phyloP scores from a whole-genome alignment of 2,113 vertebrate species.

The Sprattus sprattus region DNA sequence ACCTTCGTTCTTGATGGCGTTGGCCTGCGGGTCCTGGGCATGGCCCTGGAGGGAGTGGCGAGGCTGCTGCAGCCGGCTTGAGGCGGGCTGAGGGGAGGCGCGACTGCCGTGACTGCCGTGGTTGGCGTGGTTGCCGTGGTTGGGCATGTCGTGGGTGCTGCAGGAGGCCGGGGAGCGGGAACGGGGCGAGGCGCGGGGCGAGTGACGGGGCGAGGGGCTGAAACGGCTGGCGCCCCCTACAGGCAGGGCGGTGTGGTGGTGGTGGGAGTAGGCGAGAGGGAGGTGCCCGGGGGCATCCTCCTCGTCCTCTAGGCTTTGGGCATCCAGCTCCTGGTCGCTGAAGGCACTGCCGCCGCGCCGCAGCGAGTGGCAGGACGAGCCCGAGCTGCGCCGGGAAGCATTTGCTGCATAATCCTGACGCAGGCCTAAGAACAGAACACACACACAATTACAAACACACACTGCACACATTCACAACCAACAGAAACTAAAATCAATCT shows the following conservation, averaged over 20 bases:
- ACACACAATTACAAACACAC: not conserved
- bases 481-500: not conserved
- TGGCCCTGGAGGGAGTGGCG: constrained; percentile 94
- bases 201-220: constrained; percentile 91
- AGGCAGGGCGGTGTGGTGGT: constrained; percentile 83
- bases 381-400: constrained; percentile 92
- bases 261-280: constrained; percentile 88
- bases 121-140: constrained; percentile 63
- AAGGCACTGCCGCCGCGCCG: constrained; percentile 76
- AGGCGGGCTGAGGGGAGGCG: constrained; percentile 88
- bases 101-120: constrained; percentile 64
- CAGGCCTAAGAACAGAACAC: constrained; percentile 74
- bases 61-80: constrained; percentile 94
- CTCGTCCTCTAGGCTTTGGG: constrained; percentile 95
- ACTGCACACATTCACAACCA: not conserved
- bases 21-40: constrained; percentile 86
- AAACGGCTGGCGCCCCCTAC: constrained; percentile 70
- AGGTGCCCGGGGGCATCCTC: constrained; percentile 88
- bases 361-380: constrained; percentile 93
- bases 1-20: constrained; percentile 95
- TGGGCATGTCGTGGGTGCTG: not conserved
- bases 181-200: constrained; percentile 92
- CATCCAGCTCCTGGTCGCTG: constrained; percentile 96
- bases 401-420: constrained; percentile 94
- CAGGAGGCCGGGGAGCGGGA: constrained; percentile 77